Conservation (phyloP, 1,140 invertebrate genomes). For the Cotesia vestalis region DNA sequence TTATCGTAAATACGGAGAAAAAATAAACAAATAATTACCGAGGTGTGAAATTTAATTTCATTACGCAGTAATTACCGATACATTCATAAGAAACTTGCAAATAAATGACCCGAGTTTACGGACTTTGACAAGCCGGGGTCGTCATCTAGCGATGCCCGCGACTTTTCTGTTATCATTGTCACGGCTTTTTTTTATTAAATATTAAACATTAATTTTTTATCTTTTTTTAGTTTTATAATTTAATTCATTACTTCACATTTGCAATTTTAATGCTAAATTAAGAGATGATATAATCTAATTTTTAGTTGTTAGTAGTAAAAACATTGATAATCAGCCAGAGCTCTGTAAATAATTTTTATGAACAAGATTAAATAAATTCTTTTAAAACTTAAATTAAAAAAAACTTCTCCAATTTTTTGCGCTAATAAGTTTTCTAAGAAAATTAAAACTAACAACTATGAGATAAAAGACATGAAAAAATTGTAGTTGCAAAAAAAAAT, state of each 20-base stretch:
- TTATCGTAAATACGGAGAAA: too few species aligned
- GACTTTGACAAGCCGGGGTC: conserved; percentile 62
- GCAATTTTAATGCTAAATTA: background rate
- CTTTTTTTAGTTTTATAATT: conserved; percentile 39
- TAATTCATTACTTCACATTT: conserved; percentile 1
- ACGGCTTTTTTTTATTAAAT: conserved; percentile 36
- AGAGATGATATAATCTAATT: too few species aligned
- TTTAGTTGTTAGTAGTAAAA: background rate
- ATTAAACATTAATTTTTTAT: conserved; percentile 35
- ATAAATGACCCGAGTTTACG: conserved; percentile 51
- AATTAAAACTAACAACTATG: too few species aligned
- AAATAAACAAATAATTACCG: background rate
- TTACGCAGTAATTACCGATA: background rate
- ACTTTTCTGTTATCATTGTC: conserved; percentile 32
- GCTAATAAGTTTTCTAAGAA: too few species aligned
- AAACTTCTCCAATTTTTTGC: background rate
- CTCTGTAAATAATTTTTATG: background rate
- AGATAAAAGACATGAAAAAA: too few species aligned
- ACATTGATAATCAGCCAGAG: background rate
- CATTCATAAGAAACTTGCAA: conserved; percentile 8
- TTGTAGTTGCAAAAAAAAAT: background rate
- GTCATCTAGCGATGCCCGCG: conserved; percentile 50
- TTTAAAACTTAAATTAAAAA: background rate
- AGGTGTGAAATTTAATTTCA: conserved; percentile 14
- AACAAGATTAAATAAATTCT: background rate